Base-by-base conservation (phyloP, 1,140 invertebrate species). In the Brachionus koreanus region DNA sequence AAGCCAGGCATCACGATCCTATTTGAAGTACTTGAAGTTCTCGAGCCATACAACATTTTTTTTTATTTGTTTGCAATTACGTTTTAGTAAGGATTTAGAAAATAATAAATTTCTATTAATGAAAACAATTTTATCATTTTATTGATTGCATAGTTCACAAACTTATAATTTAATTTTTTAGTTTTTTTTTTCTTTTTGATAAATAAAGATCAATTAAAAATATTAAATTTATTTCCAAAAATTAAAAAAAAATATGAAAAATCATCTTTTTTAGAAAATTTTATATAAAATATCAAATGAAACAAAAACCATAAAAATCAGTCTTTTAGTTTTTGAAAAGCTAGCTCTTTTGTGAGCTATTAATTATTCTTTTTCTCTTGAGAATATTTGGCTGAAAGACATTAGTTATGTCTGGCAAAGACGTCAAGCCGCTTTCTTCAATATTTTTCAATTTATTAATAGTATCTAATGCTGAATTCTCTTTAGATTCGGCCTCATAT, bases 301-400 rank as follows among this genome's bases (percentile, higher is more conserved):
- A 16, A 49, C 49, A 25, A 49, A 49, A 57, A 57, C 9, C 9
- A 57, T 23, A 57, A 7, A 7, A 9, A 7, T 19, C 5, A 57
- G 5, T 7, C 6, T 1, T 19, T 9, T 57, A 52, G 7, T 19
- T 57, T n/a, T 23, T 33, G 25, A 10, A 35, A 35, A 37, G 33
- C 35, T 74, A 74, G 16, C 43, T 25, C 25, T 74, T 46, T 74
- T 46, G 42, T 46, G 16, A 46, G 69, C 33, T 74, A 46, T 74
- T 74, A 25, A 46, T 74, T 13, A 74, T 25, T 23, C 69, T 19
- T 19, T 74, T 74, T 43, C 69, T n/a, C 39, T 74, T 74, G 69
- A 74, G 69, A 49, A 74, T 74, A 74, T 74, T 74, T 46, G 69
- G 69, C 29, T 74, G 69, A 72, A 72, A 72, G 10, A 72, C 33